phyloP scores from a whole-genome alignment of 1,140 invertebrate species.

The Conopomorpha cramerella region DNA sequence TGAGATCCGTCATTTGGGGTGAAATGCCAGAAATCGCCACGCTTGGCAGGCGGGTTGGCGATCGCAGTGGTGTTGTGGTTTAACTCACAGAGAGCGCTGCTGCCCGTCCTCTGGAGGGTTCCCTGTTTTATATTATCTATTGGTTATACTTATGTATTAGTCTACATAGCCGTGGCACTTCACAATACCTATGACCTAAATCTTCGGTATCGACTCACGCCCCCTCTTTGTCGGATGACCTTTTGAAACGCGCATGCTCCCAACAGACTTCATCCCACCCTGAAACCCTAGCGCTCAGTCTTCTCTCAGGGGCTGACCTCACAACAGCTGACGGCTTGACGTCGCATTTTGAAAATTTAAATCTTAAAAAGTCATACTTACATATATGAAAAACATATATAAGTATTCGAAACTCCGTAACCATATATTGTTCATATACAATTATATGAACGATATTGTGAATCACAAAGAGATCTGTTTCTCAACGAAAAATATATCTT shows the following conservation, averaged over 20 bases:
- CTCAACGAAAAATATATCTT: slow-evolving; percentile 50
- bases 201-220: no score
- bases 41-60: no score
- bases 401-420: slow-evolving; percentile 13
- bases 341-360: slow-evolving; percentile 4
- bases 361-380: slow-evolving; percentile 3
- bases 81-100: no score
- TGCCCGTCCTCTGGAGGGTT: no score
- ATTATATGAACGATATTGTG: slow-evolving; percentile 26
- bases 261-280: slow-evolving; percentile 12
- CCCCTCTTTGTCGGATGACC: not conserved
- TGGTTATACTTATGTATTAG: no score
- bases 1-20: no score
- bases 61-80: no score
- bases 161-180: no score
- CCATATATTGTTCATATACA: slow-evolving; percentile 8
- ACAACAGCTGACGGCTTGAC: slow-evolving; percentile 7
- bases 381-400: slow-evolving; percentile 46
- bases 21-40: no score
- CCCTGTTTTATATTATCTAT: no score
- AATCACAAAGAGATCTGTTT: slow-evolving; percentile 41
- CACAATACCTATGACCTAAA: no score
- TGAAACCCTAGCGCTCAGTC: not conserved
- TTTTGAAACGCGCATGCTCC: slow-evolving; percentile 6
- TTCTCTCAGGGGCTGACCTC: slow-evolving; percentile 6